Evolutionary conservation across 2,113 vertebrate genomes (phyloP), one percentile per base, ranked within the genome.

Genomic region (Rhegmatorhina hoffmannsi): DNA sequence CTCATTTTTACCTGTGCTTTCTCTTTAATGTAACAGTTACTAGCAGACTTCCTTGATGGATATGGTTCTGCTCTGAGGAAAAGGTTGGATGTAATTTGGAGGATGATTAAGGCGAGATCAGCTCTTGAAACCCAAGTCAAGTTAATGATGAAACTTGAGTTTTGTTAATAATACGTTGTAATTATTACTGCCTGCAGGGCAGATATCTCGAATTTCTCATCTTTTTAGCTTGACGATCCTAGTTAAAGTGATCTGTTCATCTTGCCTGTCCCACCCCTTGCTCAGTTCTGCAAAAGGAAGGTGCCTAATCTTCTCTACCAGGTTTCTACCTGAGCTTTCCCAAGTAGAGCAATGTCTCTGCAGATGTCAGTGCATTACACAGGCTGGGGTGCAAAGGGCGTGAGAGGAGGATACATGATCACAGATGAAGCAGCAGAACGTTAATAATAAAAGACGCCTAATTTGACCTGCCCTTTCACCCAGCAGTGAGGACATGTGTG

Each of bases 111-210:
- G n/a, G 44, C 79, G 86, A 93, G 87, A 90, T 92, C 86, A 88
- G 67, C 74, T 79, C 58, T 81, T 63, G 95, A 97, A 97, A 97
- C 53, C 10, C 0, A 26, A 92, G 50, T 56, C 36, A 38, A 73
- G 56, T 86, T 94, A 97, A 96, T 63, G 76, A 94, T 87, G 92
- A 96, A 95, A 96, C 80, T 47, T 64, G 91, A 97, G 89, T 95
- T 96, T 96, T 93, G 92, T 96, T 94, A 96, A 94, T 90, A 96
- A 94, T 97, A 60, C 80, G 55, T 88, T 92, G 40, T 84, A 78
- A 73, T 97, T 95, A 87, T 81, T 91, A 58, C 78, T 92, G 85
- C 60, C 6, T 7, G 74, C n/a, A 85, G 77, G 40, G 55, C 58
- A 87, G 66, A 52, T 95, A 72, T 79, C 76, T 92, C 53, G 0